These are phyloP conservation scores for Ailuropoda melanoleuca DNA, from an alignment of 2,113 vertebrate genomes.

Conservation along the genomic window DNA sequence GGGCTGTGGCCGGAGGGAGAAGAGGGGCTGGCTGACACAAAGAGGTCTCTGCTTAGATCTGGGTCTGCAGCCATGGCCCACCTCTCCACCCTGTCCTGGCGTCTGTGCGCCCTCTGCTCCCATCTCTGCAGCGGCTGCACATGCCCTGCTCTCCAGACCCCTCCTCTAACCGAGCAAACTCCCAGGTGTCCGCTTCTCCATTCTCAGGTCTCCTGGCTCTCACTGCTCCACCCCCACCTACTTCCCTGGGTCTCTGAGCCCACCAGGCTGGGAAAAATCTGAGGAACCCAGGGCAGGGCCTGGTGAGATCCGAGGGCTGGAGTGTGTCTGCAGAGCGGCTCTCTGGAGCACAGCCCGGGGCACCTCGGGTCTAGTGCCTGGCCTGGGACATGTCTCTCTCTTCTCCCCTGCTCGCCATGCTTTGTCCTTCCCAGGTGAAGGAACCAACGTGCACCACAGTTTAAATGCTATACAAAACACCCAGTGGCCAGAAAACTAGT, in stretches of 20 bases:
- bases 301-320: accelerated
- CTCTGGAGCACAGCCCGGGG: background rate
- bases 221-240: accelerated
- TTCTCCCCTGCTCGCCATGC: accelerated
- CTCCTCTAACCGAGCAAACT: background rate
- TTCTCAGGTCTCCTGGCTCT: background rate
- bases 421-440: background rate
- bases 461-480: accelerated
- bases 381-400: no score
- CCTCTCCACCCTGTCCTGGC: background rate
- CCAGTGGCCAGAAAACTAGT: background rate
- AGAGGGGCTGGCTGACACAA: accelerated
- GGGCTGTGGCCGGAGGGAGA: background rate
- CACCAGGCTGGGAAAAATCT: background rate
- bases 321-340: accelerated
- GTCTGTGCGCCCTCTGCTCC: background rate
- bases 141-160: background rate
- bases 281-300: background rate
- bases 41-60: background rate
- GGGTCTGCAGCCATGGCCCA: background rate
- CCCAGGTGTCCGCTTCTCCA: background rate
- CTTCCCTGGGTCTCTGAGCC: background rate
- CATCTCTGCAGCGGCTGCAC: no score
- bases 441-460: accelerated
- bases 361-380: background rate